Evolutionary conservation across 2,888 invertebrate genomes (phyloP), one percentile per base, ranked within the genome.

Genomic region (Drosophila merina): DNA sequence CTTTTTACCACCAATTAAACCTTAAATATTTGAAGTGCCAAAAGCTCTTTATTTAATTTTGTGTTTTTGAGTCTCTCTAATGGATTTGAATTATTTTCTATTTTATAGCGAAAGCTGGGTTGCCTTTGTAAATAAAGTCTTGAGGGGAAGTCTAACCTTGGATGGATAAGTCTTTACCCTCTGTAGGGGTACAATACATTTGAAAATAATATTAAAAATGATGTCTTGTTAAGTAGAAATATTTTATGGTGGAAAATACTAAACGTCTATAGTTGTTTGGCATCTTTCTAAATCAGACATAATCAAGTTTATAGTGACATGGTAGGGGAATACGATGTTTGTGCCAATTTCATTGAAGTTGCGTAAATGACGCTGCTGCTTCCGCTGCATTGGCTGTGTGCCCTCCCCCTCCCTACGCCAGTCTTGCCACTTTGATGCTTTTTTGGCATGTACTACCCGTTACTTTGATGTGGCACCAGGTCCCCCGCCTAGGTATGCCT

Each of bases 301-400:
- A 36, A 28, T 8, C 67, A 10, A 66, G 20, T 14, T 51, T 67
- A 14, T 26, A 72, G 28, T 70, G 57, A 57, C 47, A 68, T 47
- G 42, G 30, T 33, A 7, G 54, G 33, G 44, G 12, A 6, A 28
- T 14, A 52, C 66, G 70, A 79, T 88, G 80, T 74, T 76, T 76
- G 72, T 63, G 55, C 66, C 64, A 85, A 69, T 80, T 87, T 86
- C 44, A 70, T 78, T 71, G 49, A 64, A 78, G 74, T 76, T 67
- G 62, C 52, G 62, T 70, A 72, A 76, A 68, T 78, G 70, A 60
- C 68, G 64, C 42, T 20, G 44, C 49, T 52, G 50, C 14, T 42
- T 36, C 36, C 36, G 36, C 6, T 36, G 36, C 36, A 36, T 36
- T 36, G 36, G 50, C 57, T 14, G 3, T 10, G 7, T 9, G 5